phyloP scores from a whole-genome alignment of 35 echinoderm and acorn worm genomes.

The Acanthaster planci region DNA sequence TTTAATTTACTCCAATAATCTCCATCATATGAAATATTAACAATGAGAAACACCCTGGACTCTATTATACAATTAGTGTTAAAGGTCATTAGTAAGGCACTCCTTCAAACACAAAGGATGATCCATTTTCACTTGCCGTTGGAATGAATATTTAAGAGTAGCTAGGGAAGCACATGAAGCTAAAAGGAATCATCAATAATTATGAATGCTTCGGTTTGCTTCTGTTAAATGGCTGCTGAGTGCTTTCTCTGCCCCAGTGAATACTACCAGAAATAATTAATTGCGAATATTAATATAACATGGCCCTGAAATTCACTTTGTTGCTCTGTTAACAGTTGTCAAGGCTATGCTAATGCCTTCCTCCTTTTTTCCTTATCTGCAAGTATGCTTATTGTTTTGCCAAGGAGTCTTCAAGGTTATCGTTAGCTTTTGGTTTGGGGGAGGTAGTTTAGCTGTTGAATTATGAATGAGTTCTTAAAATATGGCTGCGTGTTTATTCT shows the following conservation, averaged over 20 bases:
- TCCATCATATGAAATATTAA: too few relatives aligned
- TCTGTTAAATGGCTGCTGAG: neutral
- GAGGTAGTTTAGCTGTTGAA: too few relatives aligned
- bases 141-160: neutral
- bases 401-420: too few relatives aligned
- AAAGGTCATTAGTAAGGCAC: too few relatives aligned
- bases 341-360: neutral
- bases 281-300: conserved; percentile 21
- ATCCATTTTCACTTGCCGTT: neutral
- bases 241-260: neutral
- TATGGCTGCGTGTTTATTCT: too few relatives aligned
- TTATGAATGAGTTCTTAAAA: too few relatives aligned
- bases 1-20: too few relatives aligned
- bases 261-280: conserved; percentile 20
- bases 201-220: neutral
- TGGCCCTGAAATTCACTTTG: conserved; percentile 31
- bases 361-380: too few relatives aligned
- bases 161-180: neutral
- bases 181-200: conserved; percentile 9
- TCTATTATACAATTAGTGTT: too few relatives aligned
- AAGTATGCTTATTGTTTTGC: too few relatives aligned
- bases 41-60: too few relatives aligned
- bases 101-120: conserved; percentile 19
- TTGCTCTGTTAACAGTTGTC: conserved; percentile 20
- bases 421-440: too few relatives aligned